A percentile compares a stretch with the other conserved stretches of the same genome.
Evolutionary conservation across 2,888 invertebrate species (phyloP).

Genomic region (Melikaiella ostensackeni): DNA sequence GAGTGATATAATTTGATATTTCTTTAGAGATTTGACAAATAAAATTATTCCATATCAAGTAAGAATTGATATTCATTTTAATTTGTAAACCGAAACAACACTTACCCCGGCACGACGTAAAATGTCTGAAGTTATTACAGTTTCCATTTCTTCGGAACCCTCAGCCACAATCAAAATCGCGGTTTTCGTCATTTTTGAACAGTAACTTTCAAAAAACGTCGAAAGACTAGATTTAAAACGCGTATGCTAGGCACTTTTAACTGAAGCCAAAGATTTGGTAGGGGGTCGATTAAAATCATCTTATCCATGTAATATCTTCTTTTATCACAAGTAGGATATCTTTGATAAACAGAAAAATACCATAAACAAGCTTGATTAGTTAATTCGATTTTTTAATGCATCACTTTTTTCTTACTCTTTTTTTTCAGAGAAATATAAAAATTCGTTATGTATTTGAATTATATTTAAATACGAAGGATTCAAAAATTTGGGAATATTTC

Average conservation of each 20-base stretch:
- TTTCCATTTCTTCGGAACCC: constrained; percentile 98
- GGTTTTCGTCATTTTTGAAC: constrained; percentile 74
- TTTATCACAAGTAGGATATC: background rate
- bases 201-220: constrained; percentile 65
- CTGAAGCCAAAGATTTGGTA: background rate
- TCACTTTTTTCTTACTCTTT: background rate
- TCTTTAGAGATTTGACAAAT: no score
- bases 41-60: background rate
- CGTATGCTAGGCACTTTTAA: background rate
- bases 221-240: background rate
- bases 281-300: background rate
- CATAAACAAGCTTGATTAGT: background rate
- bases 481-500: background rate
- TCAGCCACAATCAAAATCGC: constrained; percentile 92
- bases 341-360: background rate
- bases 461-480: background rate
- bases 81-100: background rate
- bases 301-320: background rate
- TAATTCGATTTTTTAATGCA: background rate
- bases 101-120: constrained; percentile 91
- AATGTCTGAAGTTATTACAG: constrained; percentile 92
- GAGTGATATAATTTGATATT: no score
- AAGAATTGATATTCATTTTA: background rate
- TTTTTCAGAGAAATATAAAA: background rate
- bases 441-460: background rate